Conservation (phyloP, 2,113 vertebrate species). For the Hystrix brachyura region DNA sequence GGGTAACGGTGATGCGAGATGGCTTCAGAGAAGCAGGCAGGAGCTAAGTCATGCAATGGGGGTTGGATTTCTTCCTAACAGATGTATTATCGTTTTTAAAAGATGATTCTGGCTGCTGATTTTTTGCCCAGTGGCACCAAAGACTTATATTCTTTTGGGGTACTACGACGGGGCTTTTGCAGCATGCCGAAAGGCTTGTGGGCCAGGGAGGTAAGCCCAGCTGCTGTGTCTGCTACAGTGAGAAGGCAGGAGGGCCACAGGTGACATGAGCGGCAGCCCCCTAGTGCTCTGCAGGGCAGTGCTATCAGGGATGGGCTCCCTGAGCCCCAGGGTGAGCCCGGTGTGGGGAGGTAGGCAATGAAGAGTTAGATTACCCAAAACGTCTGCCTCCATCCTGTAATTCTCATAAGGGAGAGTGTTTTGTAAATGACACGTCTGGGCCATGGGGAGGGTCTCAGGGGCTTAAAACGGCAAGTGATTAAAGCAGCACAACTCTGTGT, state of each 20-base stretch:
- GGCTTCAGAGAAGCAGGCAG: background rate
- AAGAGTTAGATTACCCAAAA: constrained; percentile 36
- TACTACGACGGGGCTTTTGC: background rate
- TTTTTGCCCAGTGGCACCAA: background rate
- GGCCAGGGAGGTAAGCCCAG: background rate
- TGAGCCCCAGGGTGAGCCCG: background rate
- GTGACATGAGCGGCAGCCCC: background rate
- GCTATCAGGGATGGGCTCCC: background rate
- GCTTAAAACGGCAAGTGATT: constrained; percentile 54
- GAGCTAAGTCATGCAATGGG: background rate
- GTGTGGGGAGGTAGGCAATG: background rate
- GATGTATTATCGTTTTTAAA: background rate
- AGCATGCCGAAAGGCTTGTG: background rate
- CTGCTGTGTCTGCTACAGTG: accelerated
- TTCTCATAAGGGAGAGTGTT: constrained; percentile 56
- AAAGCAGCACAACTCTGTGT: background rate
- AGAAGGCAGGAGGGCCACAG: background rate
- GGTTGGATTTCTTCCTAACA: background rate
- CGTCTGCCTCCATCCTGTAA: constrained; percentile 40
- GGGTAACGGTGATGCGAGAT: background rate
- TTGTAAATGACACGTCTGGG: constrained; percentile 70
- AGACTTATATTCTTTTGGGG: background rate
- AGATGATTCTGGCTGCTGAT: background rate
- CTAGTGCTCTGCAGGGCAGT: background rate
- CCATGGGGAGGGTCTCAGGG: constrained; percentile 25